These are phyloP conservation scores for Tragulus kanchil DNA, from an alignment of 2,113 vertebrate genomes.

Conservation along the genomic window DNA sequence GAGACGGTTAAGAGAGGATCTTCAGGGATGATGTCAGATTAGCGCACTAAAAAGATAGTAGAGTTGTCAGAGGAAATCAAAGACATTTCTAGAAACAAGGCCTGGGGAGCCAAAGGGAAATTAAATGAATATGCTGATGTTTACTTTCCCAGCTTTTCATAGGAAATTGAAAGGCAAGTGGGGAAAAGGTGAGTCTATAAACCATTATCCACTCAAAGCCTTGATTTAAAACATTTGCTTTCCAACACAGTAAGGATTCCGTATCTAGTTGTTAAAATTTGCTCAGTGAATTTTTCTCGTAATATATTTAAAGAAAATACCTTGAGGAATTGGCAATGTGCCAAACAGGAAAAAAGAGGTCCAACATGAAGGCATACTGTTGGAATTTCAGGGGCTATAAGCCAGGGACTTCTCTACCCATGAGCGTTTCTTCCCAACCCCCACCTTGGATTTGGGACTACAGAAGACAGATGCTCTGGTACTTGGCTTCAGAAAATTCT, in stretches of 20 bases:
- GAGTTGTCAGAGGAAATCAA: conserved; percentile 72
- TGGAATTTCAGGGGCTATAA: background rate
- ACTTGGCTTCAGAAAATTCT: background rate
- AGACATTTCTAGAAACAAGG: conserved; percentile 70
- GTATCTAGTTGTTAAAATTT: conserved; percentile 65
- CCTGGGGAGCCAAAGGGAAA: conserved; percentile 75
- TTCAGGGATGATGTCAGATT: conserved; percentile 66
- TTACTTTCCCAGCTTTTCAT: conserved; percentile 76
- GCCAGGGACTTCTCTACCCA: background rate
- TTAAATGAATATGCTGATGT: conserved; percentile 74
- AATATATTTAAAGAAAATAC: conserved; percentile 72
- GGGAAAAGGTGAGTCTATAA: conserved; percentile 71
- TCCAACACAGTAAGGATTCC: conserved; percentile 54
- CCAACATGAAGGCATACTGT: background rate
- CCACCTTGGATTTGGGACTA: background rate
- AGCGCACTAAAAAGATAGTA: conserved; percentile 73
- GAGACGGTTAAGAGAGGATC: background rate
- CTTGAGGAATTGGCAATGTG: conserved; percentile 55
- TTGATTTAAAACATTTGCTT: conserved; percentile 79
- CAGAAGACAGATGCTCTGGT: background rate
- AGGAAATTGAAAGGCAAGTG: conserved; percentile 76
- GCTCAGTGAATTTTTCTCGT: background rate
- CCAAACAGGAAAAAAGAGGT: conserved; percentile 7
- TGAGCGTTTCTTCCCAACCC: background rate
- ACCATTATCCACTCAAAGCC: conserved; percentile 67